Conservation (phyloP, 2,797 vertebrate genomes). For the Esox masquinongy region DNA sequence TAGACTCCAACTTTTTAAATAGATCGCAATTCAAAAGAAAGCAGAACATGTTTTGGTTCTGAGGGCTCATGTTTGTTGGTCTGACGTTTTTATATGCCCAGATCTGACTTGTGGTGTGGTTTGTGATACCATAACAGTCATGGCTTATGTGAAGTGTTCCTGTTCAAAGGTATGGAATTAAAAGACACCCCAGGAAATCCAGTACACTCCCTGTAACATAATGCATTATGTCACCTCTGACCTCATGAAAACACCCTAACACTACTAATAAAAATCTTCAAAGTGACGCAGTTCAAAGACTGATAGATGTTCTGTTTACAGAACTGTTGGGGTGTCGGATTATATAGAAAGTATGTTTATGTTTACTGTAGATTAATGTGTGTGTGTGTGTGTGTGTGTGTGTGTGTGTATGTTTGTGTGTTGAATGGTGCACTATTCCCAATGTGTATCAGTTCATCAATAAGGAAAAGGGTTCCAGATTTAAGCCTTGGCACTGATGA, state of each 20-base stretch:
- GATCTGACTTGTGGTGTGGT: neutral
- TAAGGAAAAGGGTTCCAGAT: neutral
- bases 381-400: too few relatives aligned
- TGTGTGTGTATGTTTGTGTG: too few relatives aligned
- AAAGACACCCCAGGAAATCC: neutral
- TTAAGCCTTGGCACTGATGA: neutral
- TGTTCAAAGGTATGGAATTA: neutral
- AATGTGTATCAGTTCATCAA: too few relatives aligned
- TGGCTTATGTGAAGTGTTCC: neutral
- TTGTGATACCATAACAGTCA: neutral
- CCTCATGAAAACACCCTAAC: conserved; percentile 45
- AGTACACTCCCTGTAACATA: conserved; percentile 39
- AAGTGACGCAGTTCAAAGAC: conserved; percentile 41
- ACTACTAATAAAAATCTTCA: conserved; percentile 39
- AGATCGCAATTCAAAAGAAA: neutral
- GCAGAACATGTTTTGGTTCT: neutral
- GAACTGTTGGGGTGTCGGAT: conserved; percentile 15
- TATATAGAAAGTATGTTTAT: conserved; percentile 15
- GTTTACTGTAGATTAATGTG: neutral
- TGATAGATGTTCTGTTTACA: conserved; percentile 21
- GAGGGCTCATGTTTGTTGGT: neutral
- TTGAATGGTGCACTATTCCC: too few relatives aligned
- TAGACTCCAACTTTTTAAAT: neutral
- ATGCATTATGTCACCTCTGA: conserved; percentile 21
- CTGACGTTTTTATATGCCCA: neutral